Conservation (phyloP, 2,888 invertebrate genomes). For the Aleiodes leptofemur region DNA sequence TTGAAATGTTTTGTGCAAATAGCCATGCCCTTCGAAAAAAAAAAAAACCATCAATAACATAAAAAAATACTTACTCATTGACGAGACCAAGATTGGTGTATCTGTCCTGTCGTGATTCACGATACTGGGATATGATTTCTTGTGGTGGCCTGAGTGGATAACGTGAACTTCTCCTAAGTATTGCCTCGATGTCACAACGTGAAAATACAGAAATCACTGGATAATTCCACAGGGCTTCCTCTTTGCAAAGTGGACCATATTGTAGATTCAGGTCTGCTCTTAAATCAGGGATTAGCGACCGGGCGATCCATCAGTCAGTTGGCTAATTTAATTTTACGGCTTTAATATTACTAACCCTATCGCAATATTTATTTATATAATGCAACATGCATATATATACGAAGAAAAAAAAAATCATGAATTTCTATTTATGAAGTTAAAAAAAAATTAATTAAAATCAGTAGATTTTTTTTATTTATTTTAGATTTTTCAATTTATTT, state of each 20-base stretch:
- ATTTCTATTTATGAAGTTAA: neutral
- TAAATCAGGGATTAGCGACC: slow-evolving; percentile 67
- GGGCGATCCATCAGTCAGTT: slow-evolving; percentile 59
- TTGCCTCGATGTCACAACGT: slow-evolving; percentile 84
- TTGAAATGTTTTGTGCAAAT: no score
- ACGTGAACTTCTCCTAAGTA: slow-evolving; percentile 84
- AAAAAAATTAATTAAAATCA: neutral
- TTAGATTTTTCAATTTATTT: neutral
- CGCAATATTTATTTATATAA: neutral
- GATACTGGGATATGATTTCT: slow-evolving; percentile 86
- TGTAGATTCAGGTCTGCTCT: slow-evolving; percentile 73
- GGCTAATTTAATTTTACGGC: slow-evolving; percentile 47
- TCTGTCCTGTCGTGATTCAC: slow-evolving; percentile 84
- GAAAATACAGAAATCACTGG: slow-evolving; percentile 86
- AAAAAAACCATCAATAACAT: no score
- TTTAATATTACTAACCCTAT: neutral
- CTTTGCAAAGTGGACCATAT: slow-evolving; percentile 87
- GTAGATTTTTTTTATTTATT: neutral
- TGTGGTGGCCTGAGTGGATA: slow-evolving; percentile 89
- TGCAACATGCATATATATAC: neutral
- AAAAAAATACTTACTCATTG: slow-evolving; percentile 82
- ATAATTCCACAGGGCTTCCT: slow-evolving; percentile 85
- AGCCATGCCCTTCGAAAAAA: no score
- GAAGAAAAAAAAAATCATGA: neutral
- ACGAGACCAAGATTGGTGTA: slow-evolving; percentile 89